Evolutionary conservation across 2,888 invertebrate genomes (phyloP).

Genomic region (Melanostoma scalare): DNA sequence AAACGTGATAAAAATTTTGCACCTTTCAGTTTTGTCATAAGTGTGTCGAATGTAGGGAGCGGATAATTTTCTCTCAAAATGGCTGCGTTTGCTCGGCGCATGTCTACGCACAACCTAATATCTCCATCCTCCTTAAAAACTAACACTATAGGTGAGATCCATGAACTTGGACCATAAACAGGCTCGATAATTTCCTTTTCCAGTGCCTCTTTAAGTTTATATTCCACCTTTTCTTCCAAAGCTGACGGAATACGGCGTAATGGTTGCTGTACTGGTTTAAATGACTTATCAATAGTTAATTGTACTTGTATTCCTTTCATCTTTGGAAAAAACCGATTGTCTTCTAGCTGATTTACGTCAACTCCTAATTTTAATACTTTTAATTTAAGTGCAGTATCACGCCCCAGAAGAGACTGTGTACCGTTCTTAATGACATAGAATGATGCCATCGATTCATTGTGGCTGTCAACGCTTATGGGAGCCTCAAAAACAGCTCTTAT

Average conservation of each 20-base stretch:
- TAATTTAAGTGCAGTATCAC: constrained; percentile 30
- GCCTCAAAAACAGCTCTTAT: constrained; percentile 55
- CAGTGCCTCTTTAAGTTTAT: constrained; percentile 65
- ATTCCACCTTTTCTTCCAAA: constrained; percentile 60
- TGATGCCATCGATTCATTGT: constrained; percentile 39
- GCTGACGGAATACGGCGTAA: constrained; percentile 76
- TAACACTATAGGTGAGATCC: too few relatives aligned
- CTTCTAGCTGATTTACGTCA: constrained; percentile 22
- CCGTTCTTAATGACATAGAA: constrained; percentile 53
- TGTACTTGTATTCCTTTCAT: constrained; percentile 13
- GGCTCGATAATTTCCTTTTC: constrained; percentile 76
- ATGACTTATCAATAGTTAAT: constrained; percentile 68
- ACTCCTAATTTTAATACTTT: constrained; percentile 41
- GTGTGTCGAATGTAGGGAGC: constrained; percentile 75
- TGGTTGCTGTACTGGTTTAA: constrained; percentile 75
- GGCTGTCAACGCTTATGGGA: constrained; percentile 33
- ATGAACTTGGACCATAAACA: too few relatives aligned
- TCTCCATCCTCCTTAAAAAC: too few relatives aligned
- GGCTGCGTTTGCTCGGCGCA: constrained; percentile 77
- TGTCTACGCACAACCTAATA: constrained; percentile 78
- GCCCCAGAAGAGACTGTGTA: constrained; percentile 34
- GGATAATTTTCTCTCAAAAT: constrained; percentile 74
- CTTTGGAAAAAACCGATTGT: constrained; percentile 16
- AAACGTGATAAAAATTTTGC: constrained; percentile 74
- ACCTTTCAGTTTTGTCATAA: constrained; percentile 73